These are phyloP conservation scores for Desmophyllum pertusum DNA, from an alignment of 92 coral and sea anemone species.

Conservation along the genomic window DNA sequence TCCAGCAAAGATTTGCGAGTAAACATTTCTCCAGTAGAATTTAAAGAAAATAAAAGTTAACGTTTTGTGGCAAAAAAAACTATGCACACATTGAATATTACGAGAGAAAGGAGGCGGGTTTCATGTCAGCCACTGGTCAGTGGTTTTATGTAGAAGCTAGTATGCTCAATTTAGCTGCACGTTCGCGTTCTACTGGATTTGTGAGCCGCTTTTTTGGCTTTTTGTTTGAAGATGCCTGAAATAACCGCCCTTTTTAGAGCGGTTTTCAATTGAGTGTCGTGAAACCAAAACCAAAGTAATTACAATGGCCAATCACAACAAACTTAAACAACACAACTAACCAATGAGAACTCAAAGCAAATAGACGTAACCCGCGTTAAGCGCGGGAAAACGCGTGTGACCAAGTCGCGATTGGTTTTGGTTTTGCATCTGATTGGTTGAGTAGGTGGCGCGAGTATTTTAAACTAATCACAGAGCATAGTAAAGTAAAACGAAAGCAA, in stretches of 20 bases:
- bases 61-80: slow-evolving; percentile 39
- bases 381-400: no score
- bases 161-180: slow-evolving; percentile 46
- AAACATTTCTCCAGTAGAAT: slow-evolving; percentile 39
- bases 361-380: no score
- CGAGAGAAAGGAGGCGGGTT: slow-evolving; percentile 44
- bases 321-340: no score
- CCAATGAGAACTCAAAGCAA: no score
- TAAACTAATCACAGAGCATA: no score
- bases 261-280: no score
- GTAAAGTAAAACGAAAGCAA: no score
- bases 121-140: slow-evolving; percentile 43
- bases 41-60: slow-evolving; percentile 16
- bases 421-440: no score
- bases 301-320: no score
- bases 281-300: no score
- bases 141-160: slow-evolving; percentile 37
- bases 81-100: slow-evolving; percentile 26
- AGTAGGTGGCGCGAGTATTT: no score
- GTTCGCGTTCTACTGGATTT: slow-evolving; percentile 14
- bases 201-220: slow-evolving; percentile 29
- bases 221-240: slow-evolving; percentile 46
- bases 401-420: no score
- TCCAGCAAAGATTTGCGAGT: slow-evolving; percentile 28
- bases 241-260: slow-evolving; percentile 42